Base-by-base conservation (phyloP, 1,140 invertebrate species). In the Zaprionus kolodkinae region DNA sequence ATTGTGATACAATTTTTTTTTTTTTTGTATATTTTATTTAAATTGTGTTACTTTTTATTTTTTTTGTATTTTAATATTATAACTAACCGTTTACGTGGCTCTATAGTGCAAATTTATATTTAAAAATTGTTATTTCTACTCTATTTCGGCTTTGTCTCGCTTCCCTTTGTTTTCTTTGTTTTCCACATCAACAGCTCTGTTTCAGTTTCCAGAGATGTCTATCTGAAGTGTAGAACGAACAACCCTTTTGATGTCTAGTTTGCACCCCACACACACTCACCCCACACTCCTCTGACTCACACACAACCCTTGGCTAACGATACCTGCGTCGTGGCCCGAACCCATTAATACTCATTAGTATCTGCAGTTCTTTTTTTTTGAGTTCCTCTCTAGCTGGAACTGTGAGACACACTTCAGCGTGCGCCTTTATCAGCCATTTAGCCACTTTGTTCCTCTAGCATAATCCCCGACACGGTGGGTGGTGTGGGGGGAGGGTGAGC, bases 291-390 rank as follows among this genome's bases (percentile, higher is more conserved):
- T 4, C 45, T 25, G 15, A 50, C 4, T 21, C 45, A 50, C 45
- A 50, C 57, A 35, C 33, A 55, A 38, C 60, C 52, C 54, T 43
- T 35, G 59, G 36, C 35, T n/a, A 11, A 9, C 33, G 13, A 38
- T 68, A 77, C 68, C 60, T 70, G 70, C 67, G 52, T 56, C 66
- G 64, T 66, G 68, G 65, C 71, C 74, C 64, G 81, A 79, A 78
- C 72, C 76, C 84, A 88, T 88, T 88, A 88, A 88, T 88, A 88
- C 84, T 88, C 84, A 88, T 88, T 88, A 87, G 84, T 87, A 88
- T 62, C 77, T 81, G 73, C 73, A 72, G 62, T 79, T 76, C 64
- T 66, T 63, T 33, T 63, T 33, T 52, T 52, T 54, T 17, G 1
- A 43, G 52, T 50, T 43, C 38, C 35, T 59, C 25, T 59, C 25